Evolutionary conservation across 1,140 invertebrate species (phyloP).

Genomic region (Dendrolimus punctatus): DNA sequence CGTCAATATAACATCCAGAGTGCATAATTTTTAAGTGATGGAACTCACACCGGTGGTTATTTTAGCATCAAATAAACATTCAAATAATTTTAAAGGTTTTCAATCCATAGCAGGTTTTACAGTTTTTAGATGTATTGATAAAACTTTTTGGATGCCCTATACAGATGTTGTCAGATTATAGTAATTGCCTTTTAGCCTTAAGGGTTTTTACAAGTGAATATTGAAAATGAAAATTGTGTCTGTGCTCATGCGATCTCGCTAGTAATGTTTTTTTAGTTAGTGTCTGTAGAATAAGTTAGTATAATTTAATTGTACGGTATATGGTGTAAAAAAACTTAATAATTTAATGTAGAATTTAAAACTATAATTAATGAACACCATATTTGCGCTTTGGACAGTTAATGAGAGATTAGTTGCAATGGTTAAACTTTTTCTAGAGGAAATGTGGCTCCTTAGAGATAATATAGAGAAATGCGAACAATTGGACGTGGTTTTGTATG

Average conservation of each 20-base stretch:
- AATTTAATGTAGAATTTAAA: neutral
- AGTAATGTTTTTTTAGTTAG: slow-evolving; percentile 62
- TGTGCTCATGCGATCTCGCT: slow-evolving; percentile 69
- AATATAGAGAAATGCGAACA: slow-evolving; percentile 14
- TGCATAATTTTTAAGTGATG: too few species aligned
- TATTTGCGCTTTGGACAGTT: slow-evolving; percentile 23
- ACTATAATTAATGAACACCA: slow-evolving; percentile 12
- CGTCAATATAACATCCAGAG: too few species aligned
- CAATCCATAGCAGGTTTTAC: slow-evolving; percentile 18
- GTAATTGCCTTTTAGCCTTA: slow-evolving; percentile 53
- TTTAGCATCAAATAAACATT: too few species aligned
- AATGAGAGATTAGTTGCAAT: slow-evolving; percentile 20
- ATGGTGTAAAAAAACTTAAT: slow-evolving; percentile 19
- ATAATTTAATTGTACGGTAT: slow-evolving; percentile 30
- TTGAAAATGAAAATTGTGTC: slow-evolving; percentile 48
- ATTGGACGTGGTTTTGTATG: slow-evolving; percentile 10
- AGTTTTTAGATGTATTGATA: slow-evolving; percentile 23
- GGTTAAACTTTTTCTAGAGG: slow-evolving; percentile 18
- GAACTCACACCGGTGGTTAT: too few species aligned
- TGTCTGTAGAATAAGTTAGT: slow-evolving; percentile 63
- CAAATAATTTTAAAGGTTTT: slow-evolving; percentile 20
- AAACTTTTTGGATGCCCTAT: slow-evolving; percentile 39
- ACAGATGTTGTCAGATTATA: slow-evolving; percentile 37
- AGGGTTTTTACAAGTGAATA: slow-evolving; percentile 28
- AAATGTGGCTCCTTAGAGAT: slow-evolving; percentile 14